These are phyloP conservation scores for Ecdyonurus torrentis DNA, from an alignment of 2,888 invertebrate genomes.

Conservation along the genomic window DNA sequence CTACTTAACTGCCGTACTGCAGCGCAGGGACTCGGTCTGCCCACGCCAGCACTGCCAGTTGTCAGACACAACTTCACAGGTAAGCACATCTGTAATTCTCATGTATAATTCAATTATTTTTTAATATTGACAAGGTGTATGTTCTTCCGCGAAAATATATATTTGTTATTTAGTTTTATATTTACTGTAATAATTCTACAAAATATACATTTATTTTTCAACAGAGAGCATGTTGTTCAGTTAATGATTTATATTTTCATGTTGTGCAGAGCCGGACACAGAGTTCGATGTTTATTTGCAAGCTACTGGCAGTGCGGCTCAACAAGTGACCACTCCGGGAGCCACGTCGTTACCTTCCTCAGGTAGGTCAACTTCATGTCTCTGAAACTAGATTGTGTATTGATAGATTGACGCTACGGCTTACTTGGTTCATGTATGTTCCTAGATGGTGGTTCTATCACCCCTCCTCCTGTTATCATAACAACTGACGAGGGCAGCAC, in stretches of 20 bases:
- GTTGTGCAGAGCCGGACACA: slow-evolving; percentile 50
- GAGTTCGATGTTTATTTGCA: slow-evolving; percentile 53
- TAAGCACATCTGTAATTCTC: slow-evolving; percentile 19
- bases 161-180: no score
- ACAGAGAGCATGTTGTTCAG: not conserved
- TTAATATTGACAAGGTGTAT: not conserved
- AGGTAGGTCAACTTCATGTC: not conserved
- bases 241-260: no score
- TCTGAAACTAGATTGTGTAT: no score
- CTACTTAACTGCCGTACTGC: slow-evolving; percentile 65
- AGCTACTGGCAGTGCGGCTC: not conserved
- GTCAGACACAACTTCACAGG: slow-evolving; percentile 64
- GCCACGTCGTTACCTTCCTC: not conserved
- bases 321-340: not conserved
- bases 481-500: slow-evolving; percentile 33
- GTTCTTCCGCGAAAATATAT: no score
- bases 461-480: slow-evolving; percentile 29
- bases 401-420: no score
- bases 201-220: slow-evolving; percentile 9
- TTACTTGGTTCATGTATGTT: no score
- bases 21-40: slow-evolving; percentile 53
- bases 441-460: not conserved
- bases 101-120: not conserved
- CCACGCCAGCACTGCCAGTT: slow-evolving; percentile 51
- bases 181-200: slow-evolving; percentile 1